Evolutionary conservation across 2,888 invertebrate genomes (phyloP).

Genomic region (Drosophila multiciliata): DNA sequence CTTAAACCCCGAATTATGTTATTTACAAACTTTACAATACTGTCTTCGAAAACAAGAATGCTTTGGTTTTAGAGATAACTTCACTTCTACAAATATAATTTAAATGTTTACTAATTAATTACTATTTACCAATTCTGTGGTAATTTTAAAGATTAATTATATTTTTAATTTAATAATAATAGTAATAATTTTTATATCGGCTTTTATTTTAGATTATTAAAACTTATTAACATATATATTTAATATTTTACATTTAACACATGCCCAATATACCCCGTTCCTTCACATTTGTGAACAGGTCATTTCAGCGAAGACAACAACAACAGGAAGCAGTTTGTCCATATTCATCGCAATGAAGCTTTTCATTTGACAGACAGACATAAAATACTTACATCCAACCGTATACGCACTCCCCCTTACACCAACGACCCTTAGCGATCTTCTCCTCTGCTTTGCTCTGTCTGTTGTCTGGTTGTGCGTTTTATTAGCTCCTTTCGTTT

Average conservation of each 20-base stretch:
- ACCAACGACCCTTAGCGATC: background rate
- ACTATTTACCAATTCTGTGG: background rate
- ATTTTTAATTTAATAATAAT: background rate
- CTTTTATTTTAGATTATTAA: background rate
- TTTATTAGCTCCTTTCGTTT: slow-evolving; percentile 80
- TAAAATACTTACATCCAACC: slow-evolving; percentile 23
- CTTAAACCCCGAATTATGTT: background rate
- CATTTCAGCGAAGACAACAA: slow-evolving; percentile 28
- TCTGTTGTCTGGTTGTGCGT: slow-evolving; percentile 62
- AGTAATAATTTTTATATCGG: background rate
- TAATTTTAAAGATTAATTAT: background rate
- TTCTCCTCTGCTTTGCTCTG: slow-evolving; percentile 5
- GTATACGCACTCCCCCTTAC: background rate
- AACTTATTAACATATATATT: no score
- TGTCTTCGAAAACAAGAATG: background rate
- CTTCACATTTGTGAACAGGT: background rate
- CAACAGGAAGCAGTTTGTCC: slow-evolving; percentile 79
- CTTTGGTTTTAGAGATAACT: background rate
- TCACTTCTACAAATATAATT: background rate
- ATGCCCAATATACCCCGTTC: background rate
- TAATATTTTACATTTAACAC: background rate
- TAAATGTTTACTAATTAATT: background rate
- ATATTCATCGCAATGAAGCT: slow-evolving; percentile 76
- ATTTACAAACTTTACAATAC: background rate
- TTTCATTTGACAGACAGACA: slow-evolving; percentile 66